These are phyloP conservation scores for Sturnus vulgaris DNA, from an alignment of 2,113 vertebrate species.

Conservation along the genomic window DNA sequence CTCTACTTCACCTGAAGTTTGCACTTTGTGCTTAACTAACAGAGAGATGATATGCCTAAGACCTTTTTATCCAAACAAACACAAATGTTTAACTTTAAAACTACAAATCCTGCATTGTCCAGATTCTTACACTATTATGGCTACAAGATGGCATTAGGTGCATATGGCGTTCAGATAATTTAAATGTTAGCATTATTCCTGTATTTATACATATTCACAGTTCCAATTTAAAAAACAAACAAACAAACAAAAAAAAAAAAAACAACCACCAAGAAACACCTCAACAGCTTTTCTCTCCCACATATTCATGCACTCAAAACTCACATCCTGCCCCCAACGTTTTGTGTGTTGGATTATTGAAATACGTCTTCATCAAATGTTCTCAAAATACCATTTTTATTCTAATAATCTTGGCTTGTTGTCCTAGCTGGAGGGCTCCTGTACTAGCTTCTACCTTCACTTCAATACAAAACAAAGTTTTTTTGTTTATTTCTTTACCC, in stretches of 20 bases:
- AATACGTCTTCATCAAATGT: neutral
- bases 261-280: fast-evolving
- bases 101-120: neutral
- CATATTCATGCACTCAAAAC: neutral
- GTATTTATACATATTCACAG: neutral
- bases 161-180: neutral
- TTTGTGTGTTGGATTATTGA: neutral
- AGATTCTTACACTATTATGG: neutral
- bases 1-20: neutral
- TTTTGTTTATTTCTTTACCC: neutral
- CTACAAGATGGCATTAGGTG: neutral
- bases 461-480: neutral
- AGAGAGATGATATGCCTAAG: neutral
- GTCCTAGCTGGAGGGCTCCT: neutral
- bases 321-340: neutral
- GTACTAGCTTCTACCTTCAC: neutral
- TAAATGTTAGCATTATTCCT: neutral
- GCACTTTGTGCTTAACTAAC: neutral
- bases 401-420: neutral
- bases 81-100: neutral
- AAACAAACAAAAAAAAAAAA: neutral
- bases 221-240: neutral
- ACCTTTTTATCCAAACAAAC: neutral
- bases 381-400: neutral
- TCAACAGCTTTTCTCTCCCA: neutral